Evolutionary conservation across 2,113 vertebrate species (phyloP).

Genomic region (Ciconia boyciana): DNA sequence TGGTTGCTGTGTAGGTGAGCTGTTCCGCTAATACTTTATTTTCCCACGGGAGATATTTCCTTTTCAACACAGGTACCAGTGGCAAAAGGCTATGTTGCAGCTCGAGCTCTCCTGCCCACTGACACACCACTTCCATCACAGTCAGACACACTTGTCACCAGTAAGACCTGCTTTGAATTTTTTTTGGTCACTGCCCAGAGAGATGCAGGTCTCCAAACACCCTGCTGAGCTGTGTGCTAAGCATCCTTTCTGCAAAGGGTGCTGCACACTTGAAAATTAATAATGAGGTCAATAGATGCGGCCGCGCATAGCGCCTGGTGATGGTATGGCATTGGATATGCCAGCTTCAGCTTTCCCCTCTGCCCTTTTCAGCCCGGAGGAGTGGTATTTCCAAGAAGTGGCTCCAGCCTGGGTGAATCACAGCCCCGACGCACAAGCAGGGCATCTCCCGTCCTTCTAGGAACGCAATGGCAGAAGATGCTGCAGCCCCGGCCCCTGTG

Average conservation of each 20-base stretch:
- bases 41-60: neutral
- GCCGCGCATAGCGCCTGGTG: rapidly evolving
- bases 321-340: too few relatives aligned
- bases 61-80: neutral
- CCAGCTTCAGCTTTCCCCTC: neutral
- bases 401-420: neutral
- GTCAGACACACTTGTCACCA: neutral
- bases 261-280: neutral
- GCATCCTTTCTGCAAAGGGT: neutral
- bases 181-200: neutral
- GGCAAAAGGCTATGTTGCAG: neutral
- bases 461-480: rapidly evolving
- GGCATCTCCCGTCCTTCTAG: neutral
- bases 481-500: neutral
- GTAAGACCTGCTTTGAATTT: neutral
- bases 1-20: rapidly evolving
- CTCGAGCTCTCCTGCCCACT: neutral
- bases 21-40: neutral
- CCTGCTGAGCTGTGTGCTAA: neutral
- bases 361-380: neutral
- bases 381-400: neutral
- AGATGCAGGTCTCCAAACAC: neutral
- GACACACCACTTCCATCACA: neutral
- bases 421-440: neutral
- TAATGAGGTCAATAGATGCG: neutral